phyloP scores from a whole-genome alignment of 1,140 invertebrate genomes.

The Meteorus sp. region DNA sequence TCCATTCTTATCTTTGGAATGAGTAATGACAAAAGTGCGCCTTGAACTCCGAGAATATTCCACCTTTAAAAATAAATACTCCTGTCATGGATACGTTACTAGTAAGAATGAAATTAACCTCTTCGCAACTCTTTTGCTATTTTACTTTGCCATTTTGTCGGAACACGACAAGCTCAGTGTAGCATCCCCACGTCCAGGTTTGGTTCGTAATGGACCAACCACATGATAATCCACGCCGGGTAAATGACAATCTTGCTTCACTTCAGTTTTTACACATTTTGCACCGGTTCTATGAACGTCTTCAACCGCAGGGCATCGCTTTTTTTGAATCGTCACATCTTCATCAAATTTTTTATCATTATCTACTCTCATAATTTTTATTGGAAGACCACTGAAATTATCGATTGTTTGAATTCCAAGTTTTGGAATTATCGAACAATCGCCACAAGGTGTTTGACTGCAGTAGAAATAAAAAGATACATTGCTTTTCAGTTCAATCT shows the following conservation, averaged over 20 bases:
- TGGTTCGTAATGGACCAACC: conserved; percentile 77
- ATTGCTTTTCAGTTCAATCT: conserved; percentile 61
- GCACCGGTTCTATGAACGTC: conserved; percentile 87
- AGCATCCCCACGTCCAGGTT: conserved; percentile 88
- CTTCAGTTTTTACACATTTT: conserved; percentile 70
- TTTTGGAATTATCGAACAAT: conserved; percentile 86
- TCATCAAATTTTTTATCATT: conserved; percentile 28
- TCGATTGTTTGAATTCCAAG: conserved; percentile 23
- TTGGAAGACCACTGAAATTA: conserved; percentile 16
- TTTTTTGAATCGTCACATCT: conserved; percentile 1
- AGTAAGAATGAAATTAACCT: neutral
- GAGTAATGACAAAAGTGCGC: conserved; percentile 73
- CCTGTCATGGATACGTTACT: neutral
- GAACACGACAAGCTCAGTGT: conserved; percentile 91
- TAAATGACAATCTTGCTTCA: conserved; percentile 60
- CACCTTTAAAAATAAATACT: conserved; percentile 62
- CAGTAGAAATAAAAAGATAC: conserved; percentile 84
- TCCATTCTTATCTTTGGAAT: conserved; percentile 73
- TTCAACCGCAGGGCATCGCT: conserved; percentile 16
- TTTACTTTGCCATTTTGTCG: conserved; percentile 80
- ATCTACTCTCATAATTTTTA: conserved; percentile 38
- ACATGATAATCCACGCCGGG: conserved; percentile 70
- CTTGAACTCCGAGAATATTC: conserved; percentile 82
- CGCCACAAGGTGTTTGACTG: conserved; percentile 89
- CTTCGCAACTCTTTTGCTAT: too few relatives aligned